phyloP scores from a whole-genome alignment of 92 coral and sea anemone genomes.

The Umimayanthus chanpuru region DNA sequence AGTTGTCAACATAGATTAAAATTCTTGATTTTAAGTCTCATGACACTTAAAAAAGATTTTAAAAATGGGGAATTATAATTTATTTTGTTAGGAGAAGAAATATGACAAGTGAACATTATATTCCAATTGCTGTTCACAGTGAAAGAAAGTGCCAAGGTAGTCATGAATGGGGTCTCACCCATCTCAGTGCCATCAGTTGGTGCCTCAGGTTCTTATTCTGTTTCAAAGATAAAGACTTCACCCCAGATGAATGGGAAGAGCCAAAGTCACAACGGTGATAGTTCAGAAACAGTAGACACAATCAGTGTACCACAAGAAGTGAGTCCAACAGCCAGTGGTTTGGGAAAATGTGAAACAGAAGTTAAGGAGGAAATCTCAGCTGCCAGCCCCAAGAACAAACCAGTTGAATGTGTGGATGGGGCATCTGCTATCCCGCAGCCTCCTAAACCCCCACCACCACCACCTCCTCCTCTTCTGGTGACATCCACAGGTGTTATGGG shows the following conservation, averaged over 20 bases:
- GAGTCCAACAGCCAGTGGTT: background rate
- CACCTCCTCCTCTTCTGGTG: slow-evolving; percentile 44
- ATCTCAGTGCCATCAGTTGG: background rate
- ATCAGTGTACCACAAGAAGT: background rate
- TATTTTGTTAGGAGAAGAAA: too few relatives aligned
- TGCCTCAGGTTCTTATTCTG: background rate
- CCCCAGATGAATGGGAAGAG: background rate
- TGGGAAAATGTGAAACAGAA: background rate
- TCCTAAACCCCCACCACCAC: slow-evolving; percentile 61
- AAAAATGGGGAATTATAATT: too few relatives aligned
- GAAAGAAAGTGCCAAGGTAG: background rate
- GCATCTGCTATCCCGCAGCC: background rate
- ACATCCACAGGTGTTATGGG: slow-evolving; percentile 73
- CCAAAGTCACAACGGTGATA: background rate
- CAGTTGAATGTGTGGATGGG: background rate
- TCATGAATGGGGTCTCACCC: background rate
- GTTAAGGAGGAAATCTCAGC: background rate
- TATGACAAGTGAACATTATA: too few relatives aligned
- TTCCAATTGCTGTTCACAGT: slow-evolving; percentile 2
- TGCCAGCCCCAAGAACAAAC: background rate
- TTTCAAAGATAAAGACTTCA: background rate
- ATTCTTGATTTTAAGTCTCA: too few relatives aligned
- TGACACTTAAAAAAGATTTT: too few relatives aligned
- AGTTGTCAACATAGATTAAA: too few relatives aligned
- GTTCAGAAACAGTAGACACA: background rate